These are phyloP conservation scores for Pollenia labialis DNA, from an alignment of 2,888 invertebrate species.

Conservation along the genomic window DNA sequence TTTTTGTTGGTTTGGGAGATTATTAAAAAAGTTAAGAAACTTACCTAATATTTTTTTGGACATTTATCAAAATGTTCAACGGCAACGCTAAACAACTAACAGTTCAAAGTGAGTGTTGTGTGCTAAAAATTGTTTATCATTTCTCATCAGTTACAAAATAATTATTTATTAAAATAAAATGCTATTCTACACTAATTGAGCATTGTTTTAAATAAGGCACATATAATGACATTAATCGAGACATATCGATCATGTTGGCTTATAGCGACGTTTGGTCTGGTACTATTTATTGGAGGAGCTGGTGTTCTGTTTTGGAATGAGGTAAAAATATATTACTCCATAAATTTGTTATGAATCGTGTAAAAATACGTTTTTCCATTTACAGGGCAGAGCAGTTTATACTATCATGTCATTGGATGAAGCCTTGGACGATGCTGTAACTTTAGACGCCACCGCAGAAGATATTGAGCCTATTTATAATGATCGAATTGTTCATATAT, in stretches of 20 bases:
- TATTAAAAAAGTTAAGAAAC: too few relatives aligned
- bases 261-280: slow-evolving; percentile 88
- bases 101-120: too few relatives aligned
- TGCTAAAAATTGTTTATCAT: too few relatives aligned
- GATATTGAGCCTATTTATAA: slow-evolving; percentile 89
- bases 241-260: slow-evolving; percentile 86
- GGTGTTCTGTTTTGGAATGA: slow-evolving; percentile 93
- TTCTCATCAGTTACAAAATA: too few relatives aligned
- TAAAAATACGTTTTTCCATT: not conserved
- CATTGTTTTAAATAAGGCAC: slow-evolving; percentile 9
- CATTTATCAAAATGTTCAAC: too few relatives aligned
- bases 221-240: slow-evolving; percentile 77
- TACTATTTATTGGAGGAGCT: slow-evolving; percentile 88
- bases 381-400: slow-evolving; percentile 91
- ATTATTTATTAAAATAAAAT: too few relatives aligned
- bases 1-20: too few relatives aligned
- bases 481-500: slow-evolving; percentile 90
- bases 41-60: too few relatives aligned
- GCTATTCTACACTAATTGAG: too few relatives aligned
- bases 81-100: too few relatives aligned
- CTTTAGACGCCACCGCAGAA: slow-evolving; percentile 88
- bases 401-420: slow-evolving; percentile 92
- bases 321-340: slow-evolving; percentile 84
- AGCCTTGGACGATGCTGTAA: slow-evolving; percentile 86
- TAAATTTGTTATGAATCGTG: not conserved